Conservation (phyloP, 1,140 invertebrate species). For the Caenorhabditis latens region DNA sequence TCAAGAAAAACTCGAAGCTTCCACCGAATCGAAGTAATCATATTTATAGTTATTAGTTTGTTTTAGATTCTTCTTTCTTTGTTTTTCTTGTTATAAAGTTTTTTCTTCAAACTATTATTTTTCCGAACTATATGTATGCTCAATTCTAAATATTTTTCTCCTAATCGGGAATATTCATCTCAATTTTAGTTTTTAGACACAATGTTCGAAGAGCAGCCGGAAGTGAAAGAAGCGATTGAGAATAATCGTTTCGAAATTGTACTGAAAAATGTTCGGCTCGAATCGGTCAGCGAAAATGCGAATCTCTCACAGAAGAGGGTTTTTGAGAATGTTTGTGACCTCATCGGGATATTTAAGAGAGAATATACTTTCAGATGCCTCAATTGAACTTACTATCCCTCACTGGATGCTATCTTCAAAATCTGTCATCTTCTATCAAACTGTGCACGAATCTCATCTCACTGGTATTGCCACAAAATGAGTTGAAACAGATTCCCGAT, state of each 20-base stretch:
- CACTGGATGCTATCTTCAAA: constrained; percentile 15
- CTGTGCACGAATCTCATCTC: constrained; percentile 12
- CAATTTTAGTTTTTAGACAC: not conserved
- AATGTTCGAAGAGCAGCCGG: constrained; percentile 34
- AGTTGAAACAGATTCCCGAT: constrained; percentile 23
- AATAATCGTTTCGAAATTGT: constrained; percentile 28
- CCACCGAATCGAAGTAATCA: not conserved
- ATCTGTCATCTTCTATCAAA: constrained; percentile 16
- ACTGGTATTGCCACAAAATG: constrained; percentile 16
- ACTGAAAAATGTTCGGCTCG: constrained; percentile 46
- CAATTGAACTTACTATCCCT: constrained; percentile 23
- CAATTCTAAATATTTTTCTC: no score
- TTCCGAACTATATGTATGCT: not conserved
- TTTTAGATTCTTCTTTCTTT: not conserved
- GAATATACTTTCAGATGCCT: not conserved
- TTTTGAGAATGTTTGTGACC: not conserved
- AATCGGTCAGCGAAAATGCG: constrained; percentile 4
- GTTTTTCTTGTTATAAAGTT: constrained; percentile 11
- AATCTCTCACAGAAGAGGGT: constrained; percentile 25
- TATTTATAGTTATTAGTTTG: not conserved
- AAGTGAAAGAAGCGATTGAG: constrained; percentile 30
- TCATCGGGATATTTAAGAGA: no score
- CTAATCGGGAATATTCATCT: no score
- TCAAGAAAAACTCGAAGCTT: constrained; percentile 6
- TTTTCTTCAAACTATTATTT: not conserved